These are phyloP conservation scores for Sciurus carolinensis DNA, from an alignment of 2,797 vertebrate species.

Conservation along the genomic window DNA sequence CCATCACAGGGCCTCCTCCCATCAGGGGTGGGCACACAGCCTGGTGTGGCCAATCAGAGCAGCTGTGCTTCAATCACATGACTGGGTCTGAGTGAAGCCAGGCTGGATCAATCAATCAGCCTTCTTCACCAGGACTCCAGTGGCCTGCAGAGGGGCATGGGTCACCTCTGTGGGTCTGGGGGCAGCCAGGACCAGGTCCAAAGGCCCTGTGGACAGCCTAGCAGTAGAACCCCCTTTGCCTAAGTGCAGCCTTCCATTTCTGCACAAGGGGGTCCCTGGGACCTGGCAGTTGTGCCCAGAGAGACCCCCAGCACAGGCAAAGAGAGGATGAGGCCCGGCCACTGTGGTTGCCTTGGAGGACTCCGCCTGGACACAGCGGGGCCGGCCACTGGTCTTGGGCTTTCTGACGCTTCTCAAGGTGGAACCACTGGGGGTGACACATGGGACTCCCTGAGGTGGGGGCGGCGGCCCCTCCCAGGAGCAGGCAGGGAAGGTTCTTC, in stretches of 20 bases:
- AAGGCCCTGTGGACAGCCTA: too few relatives aligned
- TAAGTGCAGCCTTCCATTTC: not conserved
- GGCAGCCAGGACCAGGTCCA: not conserved
- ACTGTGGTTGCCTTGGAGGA: not conserved
- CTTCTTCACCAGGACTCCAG: too few relatives aligned
- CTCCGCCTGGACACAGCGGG: not conserved
- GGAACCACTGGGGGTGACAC: too few relatives aligned
- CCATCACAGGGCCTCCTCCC: not conserved
- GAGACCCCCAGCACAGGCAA: not conserved
- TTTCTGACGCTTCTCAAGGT: too few relatives aligned
- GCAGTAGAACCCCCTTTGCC: not conserved
- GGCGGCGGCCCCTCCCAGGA: not conserved
- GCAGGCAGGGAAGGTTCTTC: not conserved
- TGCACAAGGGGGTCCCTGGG: not conserved
- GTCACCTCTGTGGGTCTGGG: not conserved
- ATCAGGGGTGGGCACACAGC: not conserved
- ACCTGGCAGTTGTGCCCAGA: not conserved
- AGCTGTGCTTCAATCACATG: rapidly evolving
- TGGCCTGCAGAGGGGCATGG: constrained; percentile 25
- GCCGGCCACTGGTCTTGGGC: not conserved
- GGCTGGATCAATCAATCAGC: not conserved
- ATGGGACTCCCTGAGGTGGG: not conserved
- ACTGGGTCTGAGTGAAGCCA: not conserved
- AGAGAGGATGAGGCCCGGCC: not conserved
- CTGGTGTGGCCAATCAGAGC: constrained; percentile 27